Base-by-base conservation (phyloP, 2,797 vertebrate species). In the Fistularia tabacaria region DNA sequence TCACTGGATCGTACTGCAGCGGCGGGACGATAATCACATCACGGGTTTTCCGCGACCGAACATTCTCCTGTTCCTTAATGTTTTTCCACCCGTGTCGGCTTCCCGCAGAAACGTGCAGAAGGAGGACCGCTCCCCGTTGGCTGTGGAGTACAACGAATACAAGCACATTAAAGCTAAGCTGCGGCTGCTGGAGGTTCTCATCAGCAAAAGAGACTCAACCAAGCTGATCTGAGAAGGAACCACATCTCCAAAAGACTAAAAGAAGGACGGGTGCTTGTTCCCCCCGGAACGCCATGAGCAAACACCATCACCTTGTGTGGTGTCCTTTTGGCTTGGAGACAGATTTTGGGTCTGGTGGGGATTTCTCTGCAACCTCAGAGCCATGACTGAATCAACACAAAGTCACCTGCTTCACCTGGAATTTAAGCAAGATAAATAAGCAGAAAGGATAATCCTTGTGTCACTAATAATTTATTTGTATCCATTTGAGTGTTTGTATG, bases 151-250 rank as follows among this genome's bases (percentile, higher is more conserved):
- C 89, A 94, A 77, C 0, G 95, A 96, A 73, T 99, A 99, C 89
- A 99, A 98, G 76, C 95, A 99, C 49, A 73, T 97, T 14, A 99
- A 99, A 79, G 97, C 97, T 46, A 99, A 99, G 68, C 87, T 99
- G 61, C 85, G 93, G 74, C 92, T 99, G 41, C 85, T 99, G 85
- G 97, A 99, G 69, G 97, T 96, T 57, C 93, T 99, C 61, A 97
- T 99, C 90, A 98, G 93, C 91, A 99, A 99, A 86, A 92, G 94
- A 91, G 94, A 95, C 83, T 80, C 91, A 0, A 59, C 80, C 1
- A 91, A 92, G 62, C 80, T 90, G n/a, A 87, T 89, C 70, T 92
- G 77, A 85, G 25, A 59, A 38, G 36, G 39, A 10, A 10, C 41
- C 8, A 36, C 9, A 47, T n/a, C 6, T 43, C 38, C 4, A 12